Evolutionary conservation across 2,113 vertebrate species (phyloP), one percentile per base, ranked within the genome.

Genomic region (Thalassoma bifasciatum): DNA sequence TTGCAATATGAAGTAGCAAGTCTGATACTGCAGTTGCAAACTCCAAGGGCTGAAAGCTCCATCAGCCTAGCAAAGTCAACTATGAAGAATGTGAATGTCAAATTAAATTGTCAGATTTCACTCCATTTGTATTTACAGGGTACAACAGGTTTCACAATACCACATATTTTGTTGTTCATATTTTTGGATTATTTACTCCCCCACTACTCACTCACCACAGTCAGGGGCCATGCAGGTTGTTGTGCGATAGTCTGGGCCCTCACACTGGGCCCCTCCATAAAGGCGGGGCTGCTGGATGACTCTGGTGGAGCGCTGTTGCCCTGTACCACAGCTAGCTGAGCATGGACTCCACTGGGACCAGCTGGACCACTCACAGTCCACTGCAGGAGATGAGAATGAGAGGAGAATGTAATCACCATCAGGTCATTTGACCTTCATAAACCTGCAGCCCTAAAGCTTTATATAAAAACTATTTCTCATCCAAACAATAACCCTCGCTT

Each of bases 311-410:
- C 59, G 69, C 52, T 77, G 93, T 24, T 64, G 75, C 0, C 94
- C 94, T 0, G 52, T 40, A 10, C 95, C 94, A 21, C 95, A 96
- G 8, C 88, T 93, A 13, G 83, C 89, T 0, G 94, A 95, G 83
- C 95, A 96, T 0, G 87, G 71, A 11, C 86, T 90, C 94, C 95
- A 96, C 7, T 74, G 66, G 0, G 93, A 92, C 95, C 95, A 95
- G 53, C 72, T 80, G 2, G 92, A 92, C 95, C 94, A 95, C 72
- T 85, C 69, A 60, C 95, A 96, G 83, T 94, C 92, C 63, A 92
- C 93, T 93, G 22, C 1, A 73, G 51, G 51, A 22, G 17, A 14
- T 19, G 11, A 57, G 17, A 46, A 57, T 2, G 3, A 30, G 13
- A 63, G 51, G 21, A 23, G 12, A 66, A 47, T 0, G 60, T 30